Evolutionary conservation across 2,113 vertebrate genomes (phyloP).

Genomic region (Paramormyrops kingsleyae): DNA sequence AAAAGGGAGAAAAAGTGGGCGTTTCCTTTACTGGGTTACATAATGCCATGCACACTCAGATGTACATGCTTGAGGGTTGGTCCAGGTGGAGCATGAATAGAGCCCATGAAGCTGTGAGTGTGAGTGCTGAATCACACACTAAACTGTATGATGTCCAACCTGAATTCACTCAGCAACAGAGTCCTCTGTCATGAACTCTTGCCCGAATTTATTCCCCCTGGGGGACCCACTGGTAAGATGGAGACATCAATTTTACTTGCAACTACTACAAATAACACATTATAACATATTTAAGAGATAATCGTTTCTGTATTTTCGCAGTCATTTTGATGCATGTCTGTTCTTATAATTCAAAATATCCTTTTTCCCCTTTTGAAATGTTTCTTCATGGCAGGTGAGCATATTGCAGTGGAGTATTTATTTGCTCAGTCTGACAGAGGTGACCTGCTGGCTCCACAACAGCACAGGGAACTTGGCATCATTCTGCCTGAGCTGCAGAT

Average conservation of each 20-base stretch:
- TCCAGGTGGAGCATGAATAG: slow-evolving; percentile 2
- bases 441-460: slow-evolving; percentile 18
- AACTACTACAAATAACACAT: not conserved
- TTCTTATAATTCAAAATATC: not conserved
- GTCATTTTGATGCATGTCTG: not conserved
- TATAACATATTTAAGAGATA: not conserved
- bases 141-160: slow-evolving; percentile 17
- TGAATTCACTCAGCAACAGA: slow-evolving; percentile 25
- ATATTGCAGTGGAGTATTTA: slow-evolving; percentile 29
- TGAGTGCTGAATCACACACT: not conserved
- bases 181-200: slow-evolving; percentile 19
- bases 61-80: slow-evolving; percentile 15
- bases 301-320: not conserved
- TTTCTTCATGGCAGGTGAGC: slow-evolving; percentile 21
- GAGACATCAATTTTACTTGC: not conserved
- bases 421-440: slow-evolving; percentile 30
- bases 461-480: not conserved
- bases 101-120: not conserved
- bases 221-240: slow-evolving; percentile 28
- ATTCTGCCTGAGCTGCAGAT: slow-evolving; percentile 4
- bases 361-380: not conserved
- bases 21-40: too few relatives aligned
- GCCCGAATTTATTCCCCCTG: slow-evolving; percentile 24
- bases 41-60: slow-evolving; percentile 12
- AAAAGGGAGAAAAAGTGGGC: too few relatives aligned